phyloP scores from a whole-genome alignment of 2,113 vertebrate species.

The Cyanoramphus novaezelandiae region DNA sequence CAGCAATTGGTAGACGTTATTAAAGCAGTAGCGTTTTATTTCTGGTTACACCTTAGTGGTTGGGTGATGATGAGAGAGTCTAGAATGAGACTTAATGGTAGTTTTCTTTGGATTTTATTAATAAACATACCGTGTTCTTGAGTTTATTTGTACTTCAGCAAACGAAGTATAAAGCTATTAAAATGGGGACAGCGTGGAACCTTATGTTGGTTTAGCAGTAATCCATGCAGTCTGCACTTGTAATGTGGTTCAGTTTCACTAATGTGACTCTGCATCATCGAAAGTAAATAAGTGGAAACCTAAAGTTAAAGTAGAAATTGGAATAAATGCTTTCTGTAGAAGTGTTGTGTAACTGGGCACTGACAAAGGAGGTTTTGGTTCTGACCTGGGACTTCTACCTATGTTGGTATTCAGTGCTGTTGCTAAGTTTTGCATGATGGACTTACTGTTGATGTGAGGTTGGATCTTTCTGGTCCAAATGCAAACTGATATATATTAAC shows the following conservation, averaged over 20 bases:
- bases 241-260: neutral
- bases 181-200: neutral
- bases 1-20: neutral
- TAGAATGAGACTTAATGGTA: neutral
- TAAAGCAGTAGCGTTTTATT: neutral
- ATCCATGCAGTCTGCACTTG: neutral
- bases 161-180: neutral
- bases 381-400: neutral
- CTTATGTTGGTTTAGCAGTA: neutral
- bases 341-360: neutral
- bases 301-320: neutral
- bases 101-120: neutral
- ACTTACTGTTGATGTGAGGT: neutral
- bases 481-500: neutral
- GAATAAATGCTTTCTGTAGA: neutral
- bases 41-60: neutral
- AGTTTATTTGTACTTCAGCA: neutral
- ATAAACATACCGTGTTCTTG: neutral
- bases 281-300: neutral
- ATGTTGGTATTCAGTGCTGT: rapidly evolving
- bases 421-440: neutral
- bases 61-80: neutral
- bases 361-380: neutral
- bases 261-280: neutral
- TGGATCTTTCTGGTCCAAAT: neutral